Evolutionary conservation across 2,888 invertebrate species (phyloP).

Genomic region (Zaprionus lineosus): DNA sequence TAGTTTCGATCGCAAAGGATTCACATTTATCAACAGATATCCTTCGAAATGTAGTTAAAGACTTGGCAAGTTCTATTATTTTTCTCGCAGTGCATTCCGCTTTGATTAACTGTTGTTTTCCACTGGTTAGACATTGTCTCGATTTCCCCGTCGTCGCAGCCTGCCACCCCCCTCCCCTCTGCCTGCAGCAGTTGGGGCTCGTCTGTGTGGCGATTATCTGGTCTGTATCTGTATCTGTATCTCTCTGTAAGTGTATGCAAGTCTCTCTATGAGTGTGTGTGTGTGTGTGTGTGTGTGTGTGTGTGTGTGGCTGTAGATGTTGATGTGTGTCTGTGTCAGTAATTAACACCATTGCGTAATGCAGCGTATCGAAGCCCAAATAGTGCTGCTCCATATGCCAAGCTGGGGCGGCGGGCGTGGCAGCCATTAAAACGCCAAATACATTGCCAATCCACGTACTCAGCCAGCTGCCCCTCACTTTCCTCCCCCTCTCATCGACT

Average conservation of each 20-base stretch:
- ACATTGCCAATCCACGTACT: constrained; percentile 19
- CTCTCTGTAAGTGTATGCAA: neutral
- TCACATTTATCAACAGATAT: constrained; percentile 9
- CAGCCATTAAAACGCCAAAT: constrained; percentile 63
- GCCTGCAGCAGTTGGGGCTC: constrained; percentile 30
- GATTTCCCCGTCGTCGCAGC: constrained; percentile 3
- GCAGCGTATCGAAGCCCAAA: constrained; percentile 81
- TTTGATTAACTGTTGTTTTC: constrained; percentile 67
- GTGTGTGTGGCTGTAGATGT: constrained; percentile 5
- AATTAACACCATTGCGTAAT: constrained; percentile 82
- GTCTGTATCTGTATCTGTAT: constrained; percentile 27
- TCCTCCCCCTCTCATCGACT: constrained; percentile 4
- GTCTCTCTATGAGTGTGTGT: constrained; percentile 9
- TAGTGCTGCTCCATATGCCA: constrained; percentile 77
- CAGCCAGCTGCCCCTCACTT: constrained; percentile 10
- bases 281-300: constrained; percentile 11
- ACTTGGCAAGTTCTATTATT: constrained; percentile 2
- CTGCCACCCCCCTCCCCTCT: constrained; percentile 3
- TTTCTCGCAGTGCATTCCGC: constrained; percentile 41
- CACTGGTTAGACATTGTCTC: constrained; percentile 53
- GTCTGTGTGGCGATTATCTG: constrained; percentile 53
- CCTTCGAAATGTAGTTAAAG: neutral
- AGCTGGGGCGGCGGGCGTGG: constrained; percentile 47
- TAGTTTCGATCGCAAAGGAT: too few relatives aligned
- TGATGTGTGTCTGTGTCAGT: constrained; percentile 61